Conservation (phyloP, 2,888 invertebrate species). For the Heliconius ismenius region DNA sequence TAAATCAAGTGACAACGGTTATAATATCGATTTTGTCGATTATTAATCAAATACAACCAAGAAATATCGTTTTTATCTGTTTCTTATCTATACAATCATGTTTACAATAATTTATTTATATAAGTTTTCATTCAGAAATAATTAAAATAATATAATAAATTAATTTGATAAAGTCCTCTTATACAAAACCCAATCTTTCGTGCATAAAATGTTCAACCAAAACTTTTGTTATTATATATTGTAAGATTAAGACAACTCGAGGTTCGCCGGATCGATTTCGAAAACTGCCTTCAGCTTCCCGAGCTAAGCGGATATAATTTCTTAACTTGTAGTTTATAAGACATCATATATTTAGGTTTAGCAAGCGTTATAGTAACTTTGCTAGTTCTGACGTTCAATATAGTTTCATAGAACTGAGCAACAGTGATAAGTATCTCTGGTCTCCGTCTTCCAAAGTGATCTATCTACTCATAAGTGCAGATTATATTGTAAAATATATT, state of each 20-base stretch:
- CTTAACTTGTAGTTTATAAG: constrained; percentile 16
- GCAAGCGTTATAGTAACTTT: background rate
- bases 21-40: background rate
- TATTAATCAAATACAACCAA: background rate
- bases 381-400: background rate
- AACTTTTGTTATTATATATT: constrained; percentile 12
- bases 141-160: background rate
- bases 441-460: background rate
- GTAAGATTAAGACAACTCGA: constrained; percentile 23
- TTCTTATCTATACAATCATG: background rate
- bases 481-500: background rate
- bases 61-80: background rate
- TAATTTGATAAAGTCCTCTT: background rate
- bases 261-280: constrained; percentile 65
- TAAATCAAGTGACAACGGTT: background rate
- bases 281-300: constrained; percentile 46
- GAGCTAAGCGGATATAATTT: constrained; percentile 20
- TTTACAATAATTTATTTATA: background rate
- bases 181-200: background rate
- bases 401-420: background rate
- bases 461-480: background rate
- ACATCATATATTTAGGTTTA: background rate
- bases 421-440: background rate
- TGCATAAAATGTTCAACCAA: background rate
- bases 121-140: background rate